Percentiles rank a stretch among this genome's conserved stretches.
Conservation (phyloP, 2,113 vertebrate species). For the Hystrix cristata region DNA sequence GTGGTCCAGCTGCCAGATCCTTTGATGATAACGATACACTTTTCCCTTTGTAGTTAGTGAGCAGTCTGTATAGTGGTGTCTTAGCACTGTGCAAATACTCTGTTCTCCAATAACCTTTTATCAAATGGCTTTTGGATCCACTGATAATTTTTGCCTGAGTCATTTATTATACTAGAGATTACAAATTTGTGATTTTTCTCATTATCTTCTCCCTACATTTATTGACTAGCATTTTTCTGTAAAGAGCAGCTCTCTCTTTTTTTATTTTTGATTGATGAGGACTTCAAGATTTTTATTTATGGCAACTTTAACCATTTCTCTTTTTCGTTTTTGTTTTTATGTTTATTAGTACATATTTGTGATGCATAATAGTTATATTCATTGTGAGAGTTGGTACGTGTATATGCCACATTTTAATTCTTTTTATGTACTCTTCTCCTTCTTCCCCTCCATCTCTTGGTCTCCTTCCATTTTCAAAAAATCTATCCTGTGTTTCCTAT, state of each 20-base stretch:
- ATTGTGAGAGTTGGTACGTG: neutral
- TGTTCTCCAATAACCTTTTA: neutral
- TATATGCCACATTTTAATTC: neutral
- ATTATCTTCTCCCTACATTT: neutral
- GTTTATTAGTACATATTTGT: neutral
- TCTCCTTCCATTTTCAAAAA: neutral
- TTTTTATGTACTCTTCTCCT: neutral
- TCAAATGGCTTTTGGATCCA: neutral
- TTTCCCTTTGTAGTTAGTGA: neutral
- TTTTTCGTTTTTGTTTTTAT: neutral
- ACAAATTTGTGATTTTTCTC: neutral
- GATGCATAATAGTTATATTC: neutral
- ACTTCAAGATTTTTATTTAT: neutral
- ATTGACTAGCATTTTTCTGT: neutral
- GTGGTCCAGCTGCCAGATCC: neutral
- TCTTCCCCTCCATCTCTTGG: neutral
- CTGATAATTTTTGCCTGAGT: neutral
- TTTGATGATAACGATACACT: neutral
- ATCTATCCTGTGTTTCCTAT: neutral
- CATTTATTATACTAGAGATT: conserved; percentile 18
- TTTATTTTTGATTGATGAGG: neutral
- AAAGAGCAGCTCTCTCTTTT: neutral
- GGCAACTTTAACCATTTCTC: neutral
- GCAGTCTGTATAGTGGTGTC: neutral
- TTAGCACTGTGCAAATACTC: neutral